Base-by-base conservation (phyloP, 2,113 vertebrate species). In the Zeus faber region DNA sequence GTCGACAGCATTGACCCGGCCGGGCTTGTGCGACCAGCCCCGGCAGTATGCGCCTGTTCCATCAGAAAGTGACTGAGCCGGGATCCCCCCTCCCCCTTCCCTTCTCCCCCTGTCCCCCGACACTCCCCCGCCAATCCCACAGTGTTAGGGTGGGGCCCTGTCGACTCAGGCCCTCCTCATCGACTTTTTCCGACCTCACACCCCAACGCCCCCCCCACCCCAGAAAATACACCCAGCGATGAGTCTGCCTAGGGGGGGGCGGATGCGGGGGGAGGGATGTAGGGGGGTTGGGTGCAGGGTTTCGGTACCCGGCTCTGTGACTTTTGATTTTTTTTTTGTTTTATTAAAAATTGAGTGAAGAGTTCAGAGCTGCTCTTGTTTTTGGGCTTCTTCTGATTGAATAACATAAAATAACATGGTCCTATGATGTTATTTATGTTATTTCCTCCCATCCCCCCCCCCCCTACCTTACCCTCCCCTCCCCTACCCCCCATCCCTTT, bases 381-480 rank as follows among this genome's bases (percentile, higher is more conserved):
- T 90, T 96, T 81, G 89, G 94, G 92, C 72, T 80, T 93, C 91
- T 90, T 88, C 64, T 89, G 92, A 95, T 91, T 98, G 95, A 99
- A 99, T 99, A 99, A 98, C 97, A 99, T 99, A 99, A 99, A 95
- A 99, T 99, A 99, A 98, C 96, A 98, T 98, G 9, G 95, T 88
- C 67, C 86, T 97, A 97, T 98, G 95, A 98, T 99, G 97, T 99
- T 99, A 99, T 99, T 99, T 99, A 99, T 99, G 97, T 99, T 99
- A 99, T 99, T 97, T 97, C 86, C 95, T 93, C 66, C 51, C 33
- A 70, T 63, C 58, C 48, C 24, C 65, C 58, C 48, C 24, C 8
- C 35, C 66, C 70, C 62, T 29, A 10, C 52, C 58, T 56, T 45
- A 7, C 0, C 20, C 39, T 24, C 51, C 69, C 45, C 45, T 16